Conservation (phyloP, 1,140 invertebrate species). For the Papilio xuthus region DNA sequence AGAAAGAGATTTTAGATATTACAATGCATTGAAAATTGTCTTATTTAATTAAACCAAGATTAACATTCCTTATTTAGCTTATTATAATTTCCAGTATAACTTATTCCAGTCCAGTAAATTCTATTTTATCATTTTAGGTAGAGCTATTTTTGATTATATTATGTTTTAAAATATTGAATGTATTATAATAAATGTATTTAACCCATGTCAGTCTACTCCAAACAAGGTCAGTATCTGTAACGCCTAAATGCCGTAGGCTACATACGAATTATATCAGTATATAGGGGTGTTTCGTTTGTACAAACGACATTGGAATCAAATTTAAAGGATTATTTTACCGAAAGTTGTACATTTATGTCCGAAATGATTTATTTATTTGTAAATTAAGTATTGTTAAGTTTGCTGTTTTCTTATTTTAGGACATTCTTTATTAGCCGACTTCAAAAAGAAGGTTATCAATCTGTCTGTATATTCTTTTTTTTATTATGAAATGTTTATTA, state of each 20-base stretch:
- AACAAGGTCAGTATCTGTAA: neutral
- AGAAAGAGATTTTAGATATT: neutral
- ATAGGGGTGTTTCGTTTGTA: neutral
- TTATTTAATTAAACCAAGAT: neutral
- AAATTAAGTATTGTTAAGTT: neutral
- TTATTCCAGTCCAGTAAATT: too few relatives aligned
- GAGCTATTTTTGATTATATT: neutral
- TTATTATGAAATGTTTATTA: slow-evolving; percentile 6
- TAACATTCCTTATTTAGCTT: neutral
- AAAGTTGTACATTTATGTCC: too few relatives aligned
- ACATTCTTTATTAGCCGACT: neutral
- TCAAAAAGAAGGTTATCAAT: too few relatives aligned
- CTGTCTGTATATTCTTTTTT: too few relatives aligned
- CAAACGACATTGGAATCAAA: neutral
- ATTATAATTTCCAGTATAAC: too few relatives aligned
- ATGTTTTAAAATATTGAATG: neutral
- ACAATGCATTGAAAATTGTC: too few relatives aligned
- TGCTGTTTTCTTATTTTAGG: slow-evolving; percentile 15
- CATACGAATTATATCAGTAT: neutral
- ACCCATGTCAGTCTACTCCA: neutral
- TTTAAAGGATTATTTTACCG: neutral
- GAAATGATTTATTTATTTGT: too few relatives aligned
- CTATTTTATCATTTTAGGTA: neutral
- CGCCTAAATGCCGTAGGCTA: neutral
- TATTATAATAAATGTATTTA: neutral